phyloP scores from a whole-genome alignment of 2,113 vertebrate species.

The Pampusana beccarii region DNA sequence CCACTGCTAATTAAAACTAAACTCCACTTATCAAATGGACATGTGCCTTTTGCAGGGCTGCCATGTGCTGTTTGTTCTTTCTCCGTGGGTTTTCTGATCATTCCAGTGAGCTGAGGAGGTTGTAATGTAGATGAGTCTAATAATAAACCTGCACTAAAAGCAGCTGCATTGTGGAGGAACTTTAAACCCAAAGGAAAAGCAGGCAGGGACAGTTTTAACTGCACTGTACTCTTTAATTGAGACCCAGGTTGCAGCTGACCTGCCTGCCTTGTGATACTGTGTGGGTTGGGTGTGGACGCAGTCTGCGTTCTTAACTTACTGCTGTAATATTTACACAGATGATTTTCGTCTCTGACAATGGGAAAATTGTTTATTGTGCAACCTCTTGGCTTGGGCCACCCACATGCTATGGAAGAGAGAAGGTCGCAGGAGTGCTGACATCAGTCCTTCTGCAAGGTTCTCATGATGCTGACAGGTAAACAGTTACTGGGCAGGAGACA shows the following conservation, averaged over 20 bases:
- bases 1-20: not conserved
- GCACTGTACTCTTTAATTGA: not conserved
- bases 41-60: not conserved
- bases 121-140: not conserved
- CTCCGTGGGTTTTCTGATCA: not conserved
- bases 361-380: not conserved
- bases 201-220: not conserved
- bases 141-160: not conserved
- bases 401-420: not conserved
- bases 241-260: slow-evolving; percentile 1
- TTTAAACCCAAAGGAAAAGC: not conserved
- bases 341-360: not conserved
- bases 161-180: not conserved
- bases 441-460: not conserved
- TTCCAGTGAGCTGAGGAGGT: not conserved
- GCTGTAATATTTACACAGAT: not conserved
- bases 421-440: not conserved
- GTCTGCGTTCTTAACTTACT: not conserved
- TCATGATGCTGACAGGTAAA: not conserved
- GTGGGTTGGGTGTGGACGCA: not conserved
- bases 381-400: not conserved
- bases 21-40: not conserved
- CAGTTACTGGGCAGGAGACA: not conserved
- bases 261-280: not conserved
- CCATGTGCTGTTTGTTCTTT: not conserved